Percentiles rank a stretch among this genome's conserved stretches.
Conservation (phyloP, 30 jellyfish, hydroid and myxozoan genomes). For the Hydractinia symbiolongicarpus region DNA sequence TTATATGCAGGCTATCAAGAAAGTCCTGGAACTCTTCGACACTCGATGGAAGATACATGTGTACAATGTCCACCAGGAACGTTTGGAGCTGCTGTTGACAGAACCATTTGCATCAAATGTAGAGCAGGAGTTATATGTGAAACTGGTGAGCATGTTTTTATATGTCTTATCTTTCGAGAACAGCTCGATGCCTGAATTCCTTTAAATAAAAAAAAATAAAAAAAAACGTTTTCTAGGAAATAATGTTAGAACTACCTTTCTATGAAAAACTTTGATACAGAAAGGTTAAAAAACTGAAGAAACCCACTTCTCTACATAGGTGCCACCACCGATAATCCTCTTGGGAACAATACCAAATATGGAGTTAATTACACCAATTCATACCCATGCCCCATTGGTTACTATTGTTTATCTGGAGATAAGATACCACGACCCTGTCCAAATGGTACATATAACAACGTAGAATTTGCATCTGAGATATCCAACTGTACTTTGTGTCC, state of each 20-base stretch:
- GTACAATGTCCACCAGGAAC: constrained; percentile 79
- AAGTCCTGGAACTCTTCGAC: constrained; percentile 63
- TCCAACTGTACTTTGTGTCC: constrained; percentile 68
- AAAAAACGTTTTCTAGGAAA: no score
- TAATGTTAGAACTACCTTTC: no score
- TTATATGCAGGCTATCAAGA: constrained; percentile 61
- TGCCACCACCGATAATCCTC: constrained; percentile 83
- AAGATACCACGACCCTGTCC: constrained; percentile 73
- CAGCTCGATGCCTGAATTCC: no score
- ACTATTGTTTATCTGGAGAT: constrained; percentile 77
- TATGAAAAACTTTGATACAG: no score
- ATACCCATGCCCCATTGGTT: constrained; percentile 90
- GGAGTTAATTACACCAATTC: constrained; percentile 76
- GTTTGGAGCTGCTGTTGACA: constrained; percentile 48
- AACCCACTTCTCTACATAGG: constrained; percentile 22
- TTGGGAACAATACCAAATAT: constrained; percentile 55
- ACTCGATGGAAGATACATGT: constrained; percentile 63
- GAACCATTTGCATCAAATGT: constrained; percentile 59
- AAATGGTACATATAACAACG: constrained; percentile 60
- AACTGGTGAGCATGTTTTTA: constrained; percentile 44
- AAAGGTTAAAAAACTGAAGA: no score
- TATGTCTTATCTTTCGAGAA: no score
- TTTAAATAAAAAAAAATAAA: no score
- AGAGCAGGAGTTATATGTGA: constrained; percentile 87
- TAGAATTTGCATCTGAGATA: constrained; percentile 38